Conservation (phyloP, 2,113 vertebrate species). For the Xiphorhynchus elegans region DNA sequence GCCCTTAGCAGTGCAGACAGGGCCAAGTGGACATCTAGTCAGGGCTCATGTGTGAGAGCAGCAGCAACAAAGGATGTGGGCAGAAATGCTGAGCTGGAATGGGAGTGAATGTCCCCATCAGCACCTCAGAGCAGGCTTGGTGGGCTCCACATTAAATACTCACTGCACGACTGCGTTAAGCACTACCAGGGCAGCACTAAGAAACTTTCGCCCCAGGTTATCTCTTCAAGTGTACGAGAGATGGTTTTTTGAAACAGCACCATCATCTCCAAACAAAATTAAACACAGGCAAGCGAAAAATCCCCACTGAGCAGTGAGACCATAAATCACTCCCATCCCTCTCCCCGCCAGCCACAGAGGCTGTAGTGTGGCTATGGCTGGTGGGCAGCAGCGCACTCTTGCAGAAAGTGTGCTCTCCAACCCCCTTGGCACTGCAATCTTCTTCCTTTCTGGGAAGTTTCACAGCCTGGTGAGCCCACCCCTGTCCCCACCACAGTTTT, state of each 20-base stretch:
- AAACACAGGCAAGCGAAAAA: fast-evolving
- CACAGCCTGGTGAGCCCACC: not conserved
- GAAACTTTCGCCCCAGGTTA: not conserved
- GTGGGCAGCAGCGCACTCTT: not conserved
- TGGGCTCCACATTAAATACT: fast-evolving
- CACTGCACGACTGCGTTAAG: fast-evolving
- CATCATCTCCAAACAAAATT: not conserved
- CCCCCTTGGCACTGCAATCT: not conserved
- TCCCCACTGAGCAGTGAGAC: not conserved
- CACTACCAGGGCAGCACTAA: fast-evolving
- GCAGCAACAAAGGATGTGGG: not conserved
- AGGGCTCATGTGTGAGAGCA: fast-evolving
- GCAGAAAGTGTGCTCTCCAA: not conserved
- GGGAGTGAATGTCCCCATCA: not conserved
- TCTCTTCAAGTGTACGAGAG: not conserved
- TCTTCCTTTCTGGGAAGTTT: not conserved
- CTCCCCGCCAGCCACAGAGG: fast-evolving
- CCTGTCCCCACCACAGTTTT: not conserved
- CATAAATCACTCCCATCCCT: not conserved
- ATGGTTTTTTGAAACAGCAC: not conserved
- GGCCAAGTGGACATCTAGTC: fast-evolving
- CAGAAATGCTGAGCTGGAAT: not conserved
- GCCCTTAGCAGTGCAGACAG: not conserved
- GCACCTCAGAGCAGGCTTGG: not conserved
- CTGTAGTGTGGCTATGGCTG: fast-evolving